phyloP scores from a whole-genome alignment of 2,888 invertebrate species.

The Aplocera efformata region DNA sequence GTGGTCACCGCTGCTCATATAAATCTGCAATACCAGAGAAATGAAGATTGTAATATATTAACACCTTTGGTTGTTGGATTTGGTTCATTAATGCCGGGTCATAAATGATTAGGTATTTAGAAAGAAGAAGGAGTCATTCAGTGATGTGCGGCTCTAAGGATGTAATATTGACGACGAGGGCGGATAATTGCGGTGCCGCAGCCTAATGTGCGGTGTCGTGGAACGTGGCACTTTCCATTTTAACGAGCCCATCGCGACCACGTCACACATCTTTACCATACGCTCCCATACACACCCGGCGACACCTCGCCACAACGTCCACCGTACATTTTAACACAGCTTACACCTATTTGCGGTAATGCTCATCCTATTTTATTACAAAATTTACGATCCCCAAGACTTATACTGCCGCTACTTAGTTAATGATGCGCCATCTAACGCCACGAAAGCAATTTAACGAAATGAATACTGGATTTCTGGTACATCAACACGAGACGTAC shows the following conservation, averaged over 20 bases:
- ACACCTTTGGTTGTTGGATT: too few relatives aligned
- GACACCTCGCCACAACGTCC: conserved; percentile 55
- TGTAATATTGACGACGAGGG: conserved; percentile 30
- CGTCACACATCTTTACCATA: conserved; percentile 36
- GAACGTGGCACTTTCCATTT: conserved; percentile 65
- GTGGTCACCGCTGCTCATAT: too few relatives aligned
- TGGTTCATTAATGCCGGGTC: too few relatives aligned
- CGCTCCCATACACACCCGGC: conserved; percentile 24
- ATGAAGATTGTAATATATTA: too few relatives aligned
- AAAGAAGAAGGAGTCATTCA: too few relatives aligned
- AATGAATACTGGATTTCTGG: conserved; percentile 62
- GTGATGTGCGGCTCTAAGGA: conserved; percentile 30
- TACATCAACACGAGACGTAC: conserved; percentile 71
- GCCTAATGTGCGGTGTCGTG: conserved; percentile 65
- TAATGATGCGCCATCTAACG: conserved; percentile 44
- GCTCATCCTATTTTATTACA: conserved; percentile 55
- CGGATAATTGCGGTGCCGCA: conserved; percentile 59
- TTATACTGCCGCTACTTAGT: conserved; percentile 48
- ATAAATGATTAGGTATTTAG: too few relatives aligned
- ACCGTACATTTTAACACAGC: conserved; percentile 53
- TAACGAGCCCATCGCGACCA: conserved; percentile 65
- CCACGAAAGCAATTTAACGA: conserved; percentile 45
- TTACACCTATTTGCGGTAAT: conserved; percentile 67
- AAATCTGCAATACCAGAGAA: too few relatives aligned
- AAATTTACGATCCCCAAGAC: conserved; percentile 49